These are phyloP conservation scores for Pammene aurita DNA, from an alignment of 2,888 invertebrate species.

Conservation along the genomic window DNA sequence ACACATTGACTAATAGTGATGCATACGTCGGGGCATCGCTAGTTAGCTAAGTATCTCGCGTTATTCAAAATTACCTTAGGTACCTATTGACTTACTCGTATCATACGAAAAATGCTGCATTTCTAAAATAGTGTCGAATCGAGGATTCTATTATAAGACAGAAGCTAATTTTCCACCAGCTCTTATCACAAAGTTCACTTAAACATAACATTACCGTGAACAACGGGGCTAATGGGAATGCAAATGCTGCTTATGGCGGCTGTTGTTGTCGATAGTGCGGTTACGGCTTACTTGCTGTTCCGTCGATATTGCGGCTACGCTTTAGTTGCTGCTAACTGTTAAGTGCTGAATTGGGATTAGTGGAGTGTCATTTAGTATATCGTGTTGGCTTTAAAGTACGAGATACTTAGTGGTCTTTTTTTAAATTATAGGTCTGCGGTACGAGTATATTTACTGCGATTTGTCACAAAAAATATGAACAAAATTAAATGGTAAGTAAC, in stretches of 20 bases:
- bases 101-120: not conserved
- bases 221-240: slow-evolving; percentile 46
- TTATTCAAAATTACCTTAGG: too few species aligned
- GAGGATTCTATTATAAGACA: slow-evolving; percentile 8
- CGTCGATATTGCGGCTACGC: slow-evolving; percentile 5
- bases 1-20: too few species aligned
- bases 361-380: slow-evolving; percentile 1
- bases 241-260: slow-evolving; percentile 43
- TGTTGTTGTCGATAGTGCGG: slow-evolving; percentile 42
- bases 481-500: too few species aligned
- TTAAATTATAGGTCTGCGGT: too few species aligned
- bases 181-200: slow-evolving; percentile 36
- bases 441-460: too few species aligned
- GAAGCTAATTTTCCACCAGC: slow-evolving; percentile 27
- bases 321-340: slow-evolving; percentile 35
- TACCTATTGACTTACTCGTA: too few species aligned
- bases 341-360: slow-evolving; percentile 17
- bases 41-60: too few species aligned
- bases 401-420: too few species aligned
- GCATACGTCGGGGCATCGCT: too few species aligned
- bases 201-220: slow-evolving; percentile 33
- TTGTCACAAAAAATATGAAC: too few species aligned
- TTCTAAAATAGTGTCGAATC: not conserved
- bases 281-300: slow-evolving; percentile 33
- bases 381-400: not conserved